Conservation (phyloP, 2,888 invertebrate species). For the Dicycla oo region DNA sequence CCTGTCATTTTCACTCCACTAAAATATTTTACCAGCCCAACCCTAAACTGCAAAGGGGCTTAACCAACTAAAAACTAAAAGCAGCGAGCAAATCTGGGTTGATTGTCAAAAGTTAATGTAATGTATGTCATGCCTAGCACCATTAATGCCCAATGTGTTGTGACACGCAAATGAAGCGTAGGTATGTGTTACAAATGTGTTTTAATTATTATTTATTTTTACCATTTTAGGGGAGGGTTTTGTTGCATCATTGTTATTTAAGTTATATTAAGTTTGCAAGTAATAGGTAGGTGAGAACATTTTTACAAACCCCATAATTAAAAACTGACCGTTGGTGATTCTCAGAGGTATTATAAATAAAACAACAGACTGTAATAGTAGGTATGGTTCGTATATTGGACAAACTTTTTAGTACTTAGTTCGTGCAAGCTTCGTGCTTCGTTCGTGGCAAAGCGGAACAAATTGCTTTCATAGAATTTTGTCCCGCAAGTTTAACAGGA, state of each 20-base stretch:
- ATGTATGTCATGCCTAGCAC: slow-evolving; percentile 61
- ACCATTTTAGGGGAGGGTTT: slow-evolving; percentile 26
- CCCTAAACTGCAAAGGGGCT: slow-evolving; percentile 54
- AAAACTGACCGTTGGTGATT: no score
- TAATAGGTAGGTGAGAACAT: not conserved
- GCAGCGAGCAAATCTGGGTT: slow-evolving; percentile 66
- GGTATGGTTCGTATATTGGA: no score
- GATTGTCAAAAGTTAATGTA: slow-evolving; percentile 69
- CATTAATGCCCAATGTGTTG: slow-evolving; percentile 61
- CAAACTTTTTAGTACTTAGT: no score
- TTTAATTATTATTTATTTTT: slow-evolving; percentile 50
- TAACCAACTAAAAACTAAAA: slow-evolving; percentile 61
- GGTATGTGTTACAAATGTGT: slow-evolving; percentile 57
- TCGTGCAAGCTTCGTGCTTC: no score
- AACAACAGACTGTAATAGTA: no score
- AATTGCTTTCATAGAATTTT: no score
- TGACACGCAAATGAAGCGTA: slow-evolving; percentile 61
- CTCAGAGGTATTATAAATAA: no score
- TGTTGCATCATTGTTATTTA: slow-evolving; percentile 11
- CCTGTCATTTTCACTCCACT: slow-evolving; percentile 19
- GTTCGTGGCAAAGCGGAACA: no score
- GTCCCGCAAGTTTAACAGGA: no score
- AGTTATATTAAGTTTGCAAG: not conserved
- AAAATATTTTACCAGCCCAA: slow-evolving; percentile 52
- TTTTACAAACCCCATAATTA: not conserved